These are phyloP conservation scores for Tauraco hartlaubi DNA, from an alignment of 2,797 vertebrate species.

Conservation along the genomic window DNA sequence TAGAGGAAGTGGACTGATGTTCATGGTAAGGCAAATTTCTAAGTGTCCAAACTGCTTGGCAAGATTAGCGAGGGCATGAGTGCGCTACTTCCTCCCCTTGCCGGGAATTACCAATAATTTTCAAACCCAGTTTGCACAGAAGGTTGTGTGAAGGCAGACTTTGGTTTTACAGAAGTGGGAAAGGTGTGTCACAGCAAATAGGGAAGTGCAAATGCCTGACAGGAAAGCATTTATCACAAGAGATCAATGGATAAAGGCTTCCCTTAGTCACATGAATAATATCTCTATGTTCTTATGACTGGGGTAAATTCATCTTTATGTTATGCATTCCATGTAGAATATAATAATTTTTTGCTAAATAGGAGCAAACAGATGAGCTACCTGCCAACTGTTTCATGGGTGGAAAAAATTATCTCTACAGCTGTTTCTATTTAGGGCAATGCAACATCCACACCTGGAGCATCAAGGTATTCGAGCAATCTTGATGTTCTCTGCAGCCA, in stretches of 20 bases:
- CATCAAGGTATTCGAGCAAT: background rate
- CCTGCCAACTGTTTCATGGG: background rate
- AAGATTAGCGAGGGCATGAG: background rate
- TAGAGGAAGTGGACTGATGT: background rate
- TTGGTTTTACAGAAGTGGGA: background rate
- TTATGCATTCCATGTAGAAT: background rate
- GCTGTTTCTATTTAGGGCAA: background rate
- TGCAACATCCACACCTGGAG: background rate
- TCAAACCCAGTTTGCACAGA: background rate
- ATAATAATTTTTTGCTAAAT: background rate
- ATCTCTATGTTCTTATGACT: background rate
- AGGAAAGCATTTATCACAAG: background rate
- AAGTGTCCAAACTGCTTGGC: background rate
- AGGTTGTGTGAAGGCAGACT: background rate
- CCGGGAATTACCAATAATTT: background rate
- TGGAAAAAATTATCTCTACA: background rate
- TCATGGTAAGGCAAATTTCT: conserved; percentile 19
- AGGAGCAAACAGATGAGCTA: background rate
- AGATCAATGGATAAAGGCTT: background rate
- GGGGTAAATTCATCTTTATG: background rate
- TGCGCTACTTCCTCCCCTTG: background rate
- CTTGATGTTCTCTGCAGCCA: background rate
- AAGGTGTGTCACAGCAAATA: background rate
- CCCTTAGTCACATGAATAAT: background rate
- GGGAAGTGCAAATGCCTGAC: background rate